A percentile compares a stretch with the other conserved stretches of the same genome.
Conservation (phyloP, 2,888 invertebrate genomes). For the Nephrotoma appendiculata region DNA sequence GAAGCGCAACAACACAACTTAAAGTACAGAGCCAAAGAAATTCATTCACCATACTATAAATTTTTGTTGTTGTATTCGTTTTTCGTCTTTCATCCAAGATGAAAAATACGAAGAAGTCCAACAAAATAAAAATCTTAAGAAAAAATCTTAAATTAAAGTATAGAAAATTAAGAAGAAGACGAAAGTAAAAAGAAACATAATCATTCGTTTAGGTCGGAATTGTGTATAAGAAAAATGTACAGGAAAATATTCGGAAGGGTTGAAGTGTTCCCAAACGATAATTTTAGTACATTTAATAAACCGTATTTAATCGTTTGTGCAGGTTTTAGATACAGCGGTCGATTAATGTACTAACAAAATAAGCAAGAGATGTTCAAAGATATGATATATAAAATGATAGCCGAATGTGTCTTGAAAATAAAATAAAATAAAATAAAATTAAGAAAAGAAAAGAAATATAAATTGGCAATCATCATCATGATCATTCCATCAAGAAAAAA, state of each 20-base stretch:
- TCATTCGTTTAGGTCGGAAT: neutral
- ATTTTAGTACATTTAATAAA: neutral
- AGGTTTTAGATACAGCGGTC: neutral
- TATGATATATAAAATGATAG: neutral
- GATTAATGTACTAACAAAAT: neutral
- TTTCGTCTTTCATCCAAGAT: neutral
- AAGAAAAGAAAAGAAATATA: neutral
- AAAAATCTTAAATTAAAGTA: neutral
- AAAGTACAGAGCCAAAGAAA: neutral
- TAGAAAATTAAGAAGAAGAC: neutral
- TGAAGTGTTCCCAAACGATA: neutral
- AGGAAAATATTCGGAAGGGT: neutral
- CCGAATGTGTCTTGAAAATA: neutral
- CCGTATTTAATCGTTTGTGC: neutral
- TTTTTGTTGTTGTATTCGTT: neutral
- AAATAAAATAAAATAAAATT: neutral
- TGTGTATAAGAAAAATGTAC: neutral
- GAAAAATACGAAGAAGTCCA: neutral
- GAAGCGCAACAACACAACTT: neutral
- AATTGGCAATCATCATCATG: neutral
- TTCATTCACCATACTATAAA: neutral
- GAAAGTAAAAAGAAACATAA: neutral
- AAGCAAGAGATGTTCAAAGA: neutral
- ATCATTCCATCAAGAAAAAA: neutral
- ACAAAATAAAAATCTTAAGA: neutral